These are phyloP conservation scores for Alcis repandata DNA, from an alignment of 2,888 invertebrate genomes.

Conservation along the genomic window DNA sequence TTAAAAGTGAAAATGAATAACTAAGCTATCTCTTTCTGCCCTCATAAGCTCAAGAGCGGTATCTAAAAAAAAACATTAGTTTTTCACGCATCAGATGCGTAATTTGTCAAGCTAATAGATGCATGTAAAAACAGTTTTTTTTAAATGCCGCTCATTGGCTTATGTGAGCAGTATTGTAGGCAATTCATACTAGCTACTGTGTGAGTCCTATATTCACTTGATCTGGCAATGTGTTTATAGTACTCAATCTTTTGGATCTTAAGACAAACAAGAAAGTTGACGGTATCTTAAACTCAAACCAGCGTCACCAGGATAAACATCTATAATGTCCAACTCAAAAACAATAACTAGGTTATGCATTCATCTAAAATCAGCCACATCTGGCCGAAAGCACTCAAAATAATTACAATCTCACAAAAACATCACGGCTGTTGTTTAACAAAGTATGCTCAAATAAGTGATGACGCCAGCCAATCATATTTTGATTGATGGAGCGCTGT, in stretches of 20 bases:
- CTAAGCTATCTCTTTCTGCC: no score
- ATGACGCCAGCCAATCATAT: constrained; percentile 58
- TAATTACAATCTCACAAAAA: constrained; percentile 73
- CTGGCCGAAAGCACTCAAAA: constrained; percentile 68
- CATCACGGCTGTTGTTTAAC: constrained; percentile 53
- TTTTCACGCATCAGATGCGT: no score
- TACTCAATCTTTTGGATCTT: not conserved
- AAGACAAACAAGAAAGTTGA: not conserved
- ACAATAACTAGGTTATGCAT: not conserved
- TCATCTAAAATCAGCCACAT: constrained; percentile 50
- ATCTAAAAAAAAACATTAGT: no score
- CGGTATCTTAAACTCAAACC: not conserved
- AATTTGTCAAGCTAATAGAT: no score
- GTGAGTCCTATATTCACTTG: not conserved
- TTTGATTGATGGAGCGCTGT: constrained; percentile 62
- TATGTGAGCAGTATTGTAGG: no score
- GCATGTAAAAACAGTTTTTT: no score
- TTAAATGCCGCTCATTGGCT: no score
- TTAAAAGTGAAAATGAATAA: no score
- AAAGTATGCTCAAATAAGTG: constrained; percentile 61
- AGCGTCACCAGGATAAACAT: not conserved
- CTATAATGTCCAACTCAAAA: not conserved
- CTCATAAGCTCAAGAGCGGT: no score
- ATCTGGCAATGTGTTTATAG: no score
- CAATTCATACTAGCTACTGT: no score